Conservation (phyloP, 2,797 vertebrate genomes). For the Pyrocephalus nanus region DNA sequence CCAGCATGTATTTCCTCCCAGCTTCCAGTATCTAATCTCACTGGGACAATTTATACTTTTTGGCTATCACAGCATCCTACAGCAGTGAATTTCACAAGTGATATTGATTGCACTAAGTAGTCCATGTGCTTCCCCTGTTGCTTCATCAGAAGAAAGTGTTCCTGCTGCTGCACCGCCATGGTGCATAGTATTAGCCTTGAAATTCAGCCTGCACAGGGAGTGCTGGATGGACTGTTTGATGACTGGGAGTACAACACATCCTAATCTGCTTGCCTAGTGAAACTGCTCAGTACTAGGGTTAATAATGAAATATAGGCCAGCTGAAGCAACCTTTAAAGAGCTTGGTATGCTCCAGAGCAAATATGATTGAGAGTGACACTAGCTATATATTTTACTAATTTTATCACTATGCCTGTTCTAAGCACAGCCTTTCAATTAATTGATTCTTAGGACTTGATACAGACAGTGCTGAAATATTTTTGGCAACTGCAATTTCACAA, state of each 20-base stretch:
- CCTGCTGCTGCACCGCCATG: background rate
- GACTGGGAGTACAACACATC: background rate
- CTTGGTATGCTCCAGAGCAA: background rate
- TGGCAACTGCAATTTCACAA: background rate
- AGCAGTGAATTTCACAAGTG: background rate
- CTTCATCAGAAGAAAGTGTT: slow-evolving; percentile 12
- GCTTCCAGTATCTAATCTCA: background rate
- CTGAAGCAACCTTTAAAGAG: background rate
- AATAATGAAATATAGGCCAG: background rate
- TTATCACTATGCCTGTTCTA: background rate
- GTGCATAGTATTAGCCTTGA: background rate
- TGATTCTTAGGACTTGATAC: background rate
- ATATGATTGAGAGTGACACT: background rate
- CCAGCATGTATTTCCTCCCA: background rate
- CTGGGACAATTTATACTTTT: background rate
- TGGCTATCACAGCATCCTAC: background rate
- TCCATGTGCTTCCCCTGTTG: background rate
- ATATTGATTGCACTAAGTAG: background rate
- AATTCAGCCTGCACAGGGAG: background rate
- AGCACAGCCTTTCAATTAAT: background rate
- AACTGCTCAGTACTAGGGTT: background rate
- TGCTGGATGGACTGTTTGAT: background rate
- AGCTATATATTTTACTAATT: background rate
- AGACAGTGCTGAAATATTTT: background rate
- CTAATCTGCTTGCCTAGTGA: background rate